Conservation (phyloP, 1,140 invertebrate species). For the Bombus superbus region DNA sequence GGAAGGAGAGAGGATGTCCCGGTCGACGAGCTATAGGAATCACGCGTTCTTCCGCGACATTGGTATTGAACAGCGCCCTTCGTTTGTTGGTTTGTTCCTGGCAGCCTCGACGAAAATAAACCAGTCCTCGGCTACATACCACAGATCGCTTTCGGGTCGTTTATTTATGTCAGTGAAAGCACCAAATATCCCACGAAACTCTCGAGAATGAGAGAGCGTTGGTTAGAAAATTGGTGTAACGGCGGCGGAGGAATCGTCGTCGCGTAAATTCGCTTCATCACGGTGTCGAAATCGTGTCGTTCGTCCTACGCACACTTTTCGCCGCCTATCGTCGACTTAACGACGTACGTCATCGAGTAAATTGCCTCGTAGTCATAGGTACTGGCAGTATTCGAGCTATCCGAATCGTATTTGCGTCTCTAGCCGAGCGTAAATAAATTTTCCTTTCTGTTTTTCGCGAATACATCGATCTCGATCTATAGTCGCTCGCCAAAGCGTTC, state of each 20-base stretch:
- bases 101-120: slow-evolving; percentile 22
- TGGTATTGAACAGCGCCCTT: slow-evolving; percentile 27
- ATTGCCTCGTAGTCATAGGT: slow-evolving; percentile 21
- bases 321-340: background rate
- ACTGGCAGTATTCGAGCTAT: background rate
- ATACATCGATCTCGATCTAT: too few relatives aligned
- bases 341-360: background rate
- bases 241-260: too few relatives aligned
- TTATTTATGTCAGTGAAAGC: slow-evolving; percentile 12
- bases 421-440: background rate
- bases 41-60: slow-evolving; percentile 4
- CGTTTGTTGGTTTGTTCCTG: slow-evolving; percentile 4
- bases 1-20: background rate
- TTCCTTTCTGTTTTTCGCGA: too few relatives aligned
- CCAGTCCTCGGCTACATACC: background rate
- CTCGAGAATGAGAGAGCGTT: background rate
- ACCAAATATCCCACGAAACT: background rate
- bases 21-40: background rate
- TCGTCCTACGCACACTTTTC: slow-evolving; percentile 14
- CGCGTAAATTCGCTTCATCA: slow-evolving; percentile 9
- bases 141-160: background rate
- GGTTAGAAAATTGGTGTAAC: background rate
- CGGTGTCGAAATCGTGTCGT: slow-evolving; percentile 10
- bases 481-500: too few relatives aligned
- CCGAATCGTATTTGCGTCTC: background rate